These are phyloP conservation scores for Apostichopus leukothele DNA, from an alignment of 53 echinoderm and acorn worm species.

Conservation along the genomic window DNA sequence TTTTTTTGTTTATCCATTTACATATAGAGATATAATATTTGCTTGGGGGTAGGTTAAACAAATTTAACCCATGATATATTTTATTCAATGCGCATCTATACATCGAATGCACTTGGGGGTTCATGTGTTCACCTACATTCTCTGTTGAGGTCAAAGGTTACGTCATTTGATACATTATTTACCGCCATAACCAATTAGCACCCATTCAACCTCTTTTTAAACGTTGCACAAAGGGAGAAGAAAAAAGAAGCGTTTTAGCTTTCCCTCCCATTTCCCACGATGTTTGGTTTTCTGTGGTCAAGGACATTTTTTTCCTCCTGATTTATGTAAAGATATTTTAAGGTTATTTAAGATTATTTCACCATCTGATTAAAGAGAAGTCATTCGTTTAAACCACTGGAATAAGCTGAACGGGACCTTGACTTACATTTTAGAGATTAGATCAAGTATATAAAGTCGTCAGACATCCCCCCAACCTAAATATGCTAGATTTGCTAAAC, in stretches of 20 bases:
- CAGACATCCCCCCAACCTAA: neutral
- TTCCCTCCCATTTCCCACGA: slow-evolving; percentile 11
- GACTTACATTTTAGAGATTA: neutral
- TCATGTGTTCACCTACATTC: neutral
- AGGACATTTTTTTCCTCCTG: neutral
- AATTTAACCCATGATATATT: slow-evolving; percentile 1
- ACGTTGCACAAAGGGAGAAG: neutral
- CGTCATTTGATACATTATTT: neutral
- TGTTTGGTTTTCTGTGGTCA: slow-evolving; percentile 1
- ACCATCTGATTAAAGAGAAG: neutral
- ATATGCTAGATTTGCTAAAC: too few species aligned
- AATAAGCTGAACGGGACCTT: neutral
- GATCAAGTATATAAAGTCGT: neutral
- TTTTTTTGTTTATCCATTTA: neutral
- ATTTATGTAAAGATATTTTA: neutral
- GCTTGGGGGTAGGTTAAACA: slow-evolving; percentile 6
- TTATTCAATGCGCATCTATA: neutral
- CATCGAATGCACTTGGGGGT: slow-evolving; percentile 7
- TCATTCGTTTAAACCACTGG: neutral
- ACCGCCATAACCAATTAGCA: neutral
- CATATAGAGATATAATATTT: neutral
- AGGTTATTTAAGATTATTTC: neutral
- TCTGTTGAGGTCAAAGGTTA: slow-evolving; percentile 1
- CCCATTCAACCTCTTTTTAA: neutral
- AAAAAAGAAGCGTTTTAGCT: neutral